A percentile compares a stretch with the other conserved stretches of the same genome.
Evolutionary conservation across 2,113 vertebrate species (phyloP).

Genomic region (Martes martes): DNA sequence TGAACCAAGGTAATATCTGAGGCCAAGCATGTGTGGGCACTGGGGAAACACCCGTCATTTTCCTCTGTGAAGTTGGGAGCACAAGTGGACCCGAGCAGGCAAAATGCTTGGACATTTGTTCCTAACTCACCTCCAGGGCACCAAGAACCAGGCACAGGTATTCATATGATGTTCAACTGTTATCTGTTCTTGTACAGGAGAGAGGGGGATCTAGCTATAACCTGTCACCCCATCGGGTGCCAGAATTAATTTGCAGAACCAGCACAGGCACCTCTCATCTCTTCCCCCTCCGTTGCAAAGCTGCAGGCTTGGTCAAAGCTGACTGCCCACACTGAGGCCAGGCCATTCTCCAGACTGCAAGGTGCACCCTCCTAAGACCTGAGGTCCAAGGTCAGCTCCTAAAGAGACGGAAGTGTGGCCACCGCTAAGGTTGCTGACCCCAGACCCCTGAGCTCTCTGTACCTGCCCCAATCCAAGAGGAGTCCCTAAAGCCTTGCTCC

Average conservation of each 20-base stretch:
- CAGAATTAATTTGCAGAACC: background rate
- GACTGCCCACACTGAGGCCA: accelerated
- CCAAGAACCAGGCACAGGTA: background rate
- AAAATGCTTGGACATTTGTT: background rate
- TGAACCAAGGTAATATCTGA: background rate
- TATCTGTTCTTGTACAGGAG: background rate
- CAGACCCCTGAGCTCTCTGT: background rate
- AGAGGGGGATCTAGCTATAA: too few relatives aligned
- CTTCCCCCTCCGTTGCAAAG: background rate
- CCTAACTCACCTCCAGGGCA: background rate
- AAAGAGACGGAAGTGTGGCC: background rate
- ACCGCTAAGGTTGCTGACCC: background rate
- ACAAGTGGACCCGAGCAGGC: background rate
- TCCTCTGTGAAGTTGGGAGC: background rate
- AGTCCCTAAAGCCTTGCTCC: background rate
- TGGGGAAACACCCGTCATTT: accelerated
- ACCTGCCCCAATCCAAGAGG: background rate
- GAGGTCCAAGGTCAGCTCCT: background rate
- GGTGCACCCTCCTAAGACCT: background rate
- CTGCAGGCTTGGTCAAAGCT: background rate
- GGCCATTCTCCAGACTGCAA: background rate
- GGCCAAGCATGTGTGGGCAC: background rate
- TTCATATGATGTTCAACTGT: background rate
- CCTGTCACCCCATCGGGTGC: background rate
- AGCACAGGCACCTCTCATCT: background rate